Evolutionary conservation across 2,113 vertebrate species (phyloP).

Genomic region (Gambusia affinis): DNA sequence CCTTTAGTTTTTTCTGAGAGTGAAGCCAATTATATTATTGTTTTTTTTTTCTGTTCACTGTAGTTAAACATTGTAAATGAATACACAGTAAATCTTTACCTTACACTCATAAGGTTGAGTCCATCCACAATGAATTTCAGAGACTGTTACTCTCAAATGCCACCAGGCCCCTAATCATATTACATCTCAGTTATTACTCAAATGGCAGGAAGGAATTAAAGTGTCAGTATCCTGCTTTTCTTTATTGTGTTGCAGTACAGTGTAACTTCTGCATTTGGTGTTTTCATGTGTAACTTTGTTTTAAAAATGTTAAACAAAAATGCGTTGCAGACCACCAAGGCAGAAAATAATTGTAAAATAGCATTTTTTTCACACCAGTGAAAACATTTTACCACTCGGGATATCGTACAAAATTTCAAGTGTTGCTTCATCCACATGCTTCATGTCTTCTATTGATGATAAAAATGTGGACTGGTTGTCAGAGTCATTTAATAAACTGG

Average conservation of each 20-base stretch:
- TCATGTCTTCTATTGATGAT: constrained; percentile 21
- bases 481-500: constrained; percentile 12
- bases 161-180: constrained; percentile 31
- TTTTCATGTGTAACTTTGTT: background rate
- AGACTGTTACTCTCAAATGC: constrained; percentile 30
- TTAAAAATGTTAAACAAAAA: too few relatives aligned
- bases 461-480: constrained; percentile 17
- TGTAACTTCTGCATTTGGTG: background rate
- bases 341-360: too few relatives aligned
- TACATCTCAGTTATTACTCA: constrained; percentile 21
- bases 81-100: constrained; percentile 45
- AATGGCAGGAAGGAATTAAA: constrained; percentile 17
- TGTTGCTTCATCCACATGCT: constrained; percentile 6
- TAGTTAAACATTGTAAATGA: constrained; percentile 24
- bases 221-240: constrained; percentile 13
- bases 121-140: constrained; percentile 45
- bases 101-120: constrained; percentile 22
- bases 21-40: constrained; percentile 38
- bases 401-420: constrained; percentile 2
- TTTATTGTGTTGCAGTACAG: background rate
- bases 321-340: too few relatives aligned
- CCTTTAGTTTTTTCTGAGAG: constrained; percentile 26
- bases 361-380: background rate
- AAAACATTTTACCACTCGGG: background rate
- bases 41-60: constrained; percentile 8